Base-by-base conservation (phyloP, 2,113 vertebrate genomes). In the Malurus cyaneus region DNA sequence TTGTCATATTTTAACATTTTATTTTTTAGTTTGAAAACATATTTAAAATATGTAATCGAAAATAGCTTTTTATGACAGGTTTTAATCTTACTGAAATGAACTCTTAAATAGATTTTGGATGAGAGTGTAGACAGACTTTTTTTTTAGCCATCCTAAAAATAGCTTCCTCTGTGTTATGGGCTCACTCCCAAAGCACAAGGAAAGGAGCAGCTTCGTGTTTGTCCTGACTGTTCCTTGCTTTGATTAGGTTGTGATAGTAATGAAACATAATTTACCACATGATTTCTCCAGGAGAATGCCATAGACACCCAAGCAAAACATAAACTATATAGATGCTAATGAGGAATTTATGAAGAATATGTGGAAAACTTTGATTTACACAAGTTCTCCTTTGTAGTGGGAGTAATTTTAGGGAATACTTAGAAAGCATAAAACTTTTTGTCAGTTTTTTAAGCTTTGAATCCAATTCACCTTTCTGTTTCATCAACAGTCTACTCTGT, bases 61-160 rank as follows among this genome's bases (percentile, higher is more conserved):
- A 92, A 62, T 57, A 32, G 5, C 44, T 79, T 61, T 62, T 34
- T 52, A 0, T 73, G 25, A 16, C 47, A 80, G 56, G 34, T 73
- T 94, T 81, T 81, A 61, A 39, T 79, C 23, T 73, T 70, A 61
- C 79, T 90, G 76, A 78, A 52, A 56, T 41, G 28, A 69, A 50
- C 42, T 80, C 18, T 28, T 60, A 69, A 34, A 31, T 76, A 76
- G 29, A 41, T 66, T 74, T 80, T 69, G 36, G 77, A 73, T 61
- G 46, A 60, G 57, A 49, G n/a, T 46, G 23, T 39, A 77, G 77
- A 15, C 66, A 39, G 44, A 29, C 12, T 70, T 80, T 83, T 89
- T 77, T 81, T 94, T 77, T 67, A 93, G 46, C n/a, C 20, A 2
- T 84, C 78, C 69, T 94, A 56, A 88, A 86, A 89, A 93, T 96